Evolutionary conservation across 2,113 vertebrate species (phyloP).

Genomic region (Girardinichthys multiradiatus): DNA sequence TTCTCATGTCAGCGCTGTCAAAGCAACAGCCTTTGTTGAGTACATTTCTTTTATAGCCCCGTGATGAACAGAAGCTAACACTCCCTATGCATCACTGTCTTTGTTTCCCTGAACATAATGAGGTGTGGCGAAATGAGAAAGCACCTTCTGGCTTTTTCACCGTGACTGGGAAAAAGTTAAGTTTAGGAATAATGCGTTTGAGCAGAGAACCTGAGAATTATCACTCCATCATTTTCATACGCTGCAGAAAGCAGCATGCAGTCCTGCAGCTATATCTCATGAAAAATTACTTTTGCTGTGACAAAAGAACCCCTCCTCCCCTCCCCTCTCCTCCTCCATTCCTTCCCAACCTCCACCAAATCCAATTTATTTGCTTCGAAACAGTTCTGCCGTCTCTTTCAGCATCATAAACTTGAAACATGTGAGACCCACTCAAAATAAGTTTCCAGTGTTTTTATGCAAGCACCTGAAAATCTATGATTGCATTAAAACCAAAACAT

Average conservation of each 20-base stretch:
- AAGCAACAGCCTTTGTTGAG: conserved; percentile 7
- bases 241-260: conserved; percentile 16
- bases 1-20: conserved; percentile 8
- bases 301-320: conserved; percentile 33
- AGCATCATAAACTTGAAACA: conserved; percentile 14
- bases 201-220: conserved; percentile 12
- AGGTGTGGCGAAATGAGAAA: conserved; percentile 28
- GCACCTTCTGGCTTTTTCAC: conserved; percentile 37
- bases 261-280: conserved; percentile 33
- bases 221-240: conserved; percentile 15
- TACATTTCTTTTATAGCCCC: conserved; percentile 31
- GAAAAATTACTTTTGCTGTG: conserved; percentile 37
- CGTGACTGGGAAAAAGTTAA: conserved; percentile 21
- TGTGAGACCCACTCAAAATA: background rate
- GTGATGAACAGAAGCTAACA: conserved; percentile 13
- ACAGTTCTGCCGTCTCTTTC: conserved; percentile 1
- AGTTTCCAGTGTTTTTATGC: conserved; percentile 21
- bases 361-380: conserved; percentile 46
- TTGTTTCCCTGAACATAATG: conserved; percentile 42
- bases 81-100: conserved; percentile 3
- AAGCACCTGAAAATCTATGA: background rate
- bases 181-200: conserved; percentile 19
- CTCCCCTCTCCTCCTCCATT: conserved; percentile 7
- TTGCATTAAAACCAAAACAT: conserved; percentile 13
- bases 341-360: conserved; percentile 29